Evolutionary conservation across 2,888 invertebrate genomes (phyloP).

Genomic region (Danaus chrysippus): DNA sequence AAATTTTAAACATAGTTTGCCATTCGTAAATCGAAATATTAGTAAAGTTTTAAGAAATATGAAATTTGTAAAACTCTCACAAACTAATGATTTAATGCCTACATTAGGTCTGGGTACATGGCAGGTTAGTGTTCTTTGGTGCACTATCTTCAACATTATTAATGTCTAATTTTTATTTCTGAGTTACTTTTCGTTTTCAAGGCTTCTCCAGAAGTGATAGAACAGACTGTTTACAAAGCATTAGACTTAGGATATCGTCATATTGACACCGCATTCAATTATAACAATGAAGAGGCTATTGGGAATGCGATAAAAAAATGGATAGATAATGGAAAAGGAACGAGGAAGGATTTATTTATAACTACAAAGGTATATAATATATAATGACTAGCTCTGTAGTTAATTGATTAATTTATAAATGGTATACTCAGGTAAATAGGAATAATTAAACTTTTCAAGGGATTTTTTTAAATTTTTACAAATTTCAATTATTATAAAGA

Average conservation of each 20-base stretch:
- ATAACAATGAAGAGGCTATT: constrained; percentile 87
- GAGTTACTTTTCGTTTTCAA: constrained; percentile 41
- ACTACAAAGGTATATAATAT: constrained; percentile 85
- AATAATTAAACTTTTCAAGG: too few species aligned
- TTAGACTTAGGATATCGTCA: constrained; percentile 86
- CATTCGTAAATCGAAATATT: constrained; percentile 40
- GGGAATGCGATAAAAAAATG: constrained; percentile 83
- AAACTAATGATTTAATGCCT: constrained; percentile 81
- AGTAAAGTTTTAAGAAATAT: constrained; percentile 53
- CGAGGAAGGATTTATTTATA: constrained; percentile 85
- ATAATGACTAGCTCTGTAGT: background rate
- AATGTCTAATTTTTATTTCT: too few species aligned
- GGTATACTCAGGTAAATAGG: too few species aligned
- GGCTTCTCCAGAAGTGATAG: constrained; percentile 82
- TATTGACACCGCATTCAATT: constrained; percentile 89
- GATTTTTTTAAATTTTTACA: too few species aligned
- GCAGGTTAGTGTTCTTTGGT: constrained; percentile 73
- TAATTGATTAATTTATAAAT: background rate
- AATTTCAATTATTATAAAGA: too few species aligned
- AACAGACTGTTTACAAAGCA: constrained; percentile 81
- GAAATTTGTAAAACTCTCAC: constrained; percentile 68
- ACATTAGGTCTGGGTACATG: constrained; percentile 85
- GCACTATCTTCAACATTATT: too few species aligned
- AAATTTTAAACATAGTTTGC: background rate
- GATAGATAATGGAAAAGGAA: constrained; percentile 81